Base-by-base conservation (phyloP, 2,797 vertebrate genomes). In the Gallinago nigripennis region DNA sequence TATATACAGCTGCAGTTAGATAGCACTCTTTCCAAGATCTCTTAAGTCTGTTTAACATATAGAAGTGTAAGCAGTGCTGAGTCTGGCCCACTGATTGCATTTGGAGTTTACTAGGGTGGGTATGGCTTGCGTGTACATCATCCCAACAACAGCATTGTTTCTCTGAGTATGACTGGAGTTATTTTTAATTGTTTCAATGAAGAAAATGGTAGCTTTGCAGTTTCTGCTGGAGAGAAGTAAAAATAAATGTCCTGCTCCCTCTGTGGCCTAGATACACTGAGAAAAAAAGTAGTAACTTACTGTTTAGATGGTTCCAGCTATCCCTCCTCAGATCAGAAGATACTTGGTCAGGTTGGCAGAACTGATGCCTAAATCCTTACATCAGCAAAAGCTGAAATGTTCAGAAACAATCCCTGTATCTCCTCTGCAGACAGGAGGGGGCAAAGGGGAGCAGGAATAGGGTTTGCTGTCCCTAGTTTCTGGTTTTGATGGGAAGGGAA, bases 371-470 rank as follows among this genome's bases (percentile, higher is more conserved):
- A 18, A 57, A 72, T 58, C 21, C 58, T 76, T 39, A 1, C 4
- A 20, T 3, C 54, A 72, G 30, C 4, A 4, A 23, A 48, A 86
- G 35, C 31, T 54, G 30, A 1, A 0, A 0, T 0, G 0, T 35
- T 92, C 57, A 61, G 77, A 69, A 90, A 8, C 0, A 1, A n/a
- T 65, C 50, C 27, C 61, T 25, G 1, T 18, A 0, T 64, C 33
- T 86, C 28, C 53, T 30, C 18, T 81, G 50, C 24, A 8, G 9
- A 0, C 0, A 2, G 43, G 25, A 65, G 28, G 6, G 8, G 31
- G 48, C 28, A 23, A 60, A 60, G 16, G 21, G 31, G 12, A 71
- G 16, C 6, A 17, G 61, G 37, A 64, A 3, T 63, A 53, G 30
- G 50, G 50, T 73, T 88, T 91, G 57, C 30, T 78, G 54, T 35